A percentile compares a stretch with the other conserved stretches of the same genome.
phyloP scores from a whole-genome alignment of 2,113 vertebrate species.

The Burhinus oedicnemus region DNA sequence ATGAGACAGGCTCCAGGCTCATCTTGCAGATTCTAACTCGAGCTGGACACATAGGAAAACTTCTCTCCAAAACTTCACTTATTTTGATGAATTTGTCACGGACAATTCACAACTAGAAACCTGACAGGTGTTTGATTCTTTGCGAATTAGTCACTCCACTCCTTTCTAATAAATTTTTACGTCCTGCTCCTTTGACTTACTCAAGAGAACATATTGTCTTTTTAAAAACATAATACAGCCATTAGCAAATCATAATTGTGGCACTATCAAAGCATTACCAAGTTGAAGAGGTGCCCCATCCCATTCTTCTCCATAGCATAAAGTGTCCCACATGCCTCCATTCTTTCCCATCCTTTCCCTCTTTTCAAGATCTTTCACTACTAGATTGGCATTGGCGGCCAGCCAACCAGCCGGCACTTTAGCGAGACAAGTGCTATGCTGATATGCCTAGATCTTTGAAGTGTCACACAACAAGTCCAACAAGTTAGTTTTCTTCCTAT shows the following conservation, averaged over 20 bases:
- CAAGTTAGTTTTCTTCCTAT: slow-evolving; percentile 27
- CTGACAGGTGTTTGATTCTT: background rate
- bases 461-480: slow-evolving; percentile 49
- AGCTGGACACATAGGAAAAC: background rate
- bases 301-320: background rate
- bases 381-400: background rate
- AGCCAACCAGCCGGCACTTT: background rate
- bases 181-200: background rate
- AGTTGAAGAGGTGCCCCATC: background rate
- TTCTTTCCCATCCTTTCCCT: slow-evolving; percentile 21
- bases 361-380: slow-evolving; percentile 1
- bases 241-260: background rate
- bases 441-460: slow-evolving; percentile 48
- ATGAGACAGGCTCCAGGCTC: background rate
- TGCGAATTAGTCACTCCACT: background rate
- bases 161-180: background rate
- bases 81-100: background rate
- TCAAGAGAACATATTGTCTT: background rate
- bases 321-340: background rate
- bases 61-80: background rate
- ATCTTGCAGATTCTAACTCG: background rate
- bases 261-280: background rate
- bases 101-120: background rate
- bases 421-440: slow-evolving; percentile 17
- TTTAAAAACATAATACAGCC: background rate